phyloP scores from a whole-genome alignment of 2,888 invertebrate species.

The Laspeyria flexula region DNA sequence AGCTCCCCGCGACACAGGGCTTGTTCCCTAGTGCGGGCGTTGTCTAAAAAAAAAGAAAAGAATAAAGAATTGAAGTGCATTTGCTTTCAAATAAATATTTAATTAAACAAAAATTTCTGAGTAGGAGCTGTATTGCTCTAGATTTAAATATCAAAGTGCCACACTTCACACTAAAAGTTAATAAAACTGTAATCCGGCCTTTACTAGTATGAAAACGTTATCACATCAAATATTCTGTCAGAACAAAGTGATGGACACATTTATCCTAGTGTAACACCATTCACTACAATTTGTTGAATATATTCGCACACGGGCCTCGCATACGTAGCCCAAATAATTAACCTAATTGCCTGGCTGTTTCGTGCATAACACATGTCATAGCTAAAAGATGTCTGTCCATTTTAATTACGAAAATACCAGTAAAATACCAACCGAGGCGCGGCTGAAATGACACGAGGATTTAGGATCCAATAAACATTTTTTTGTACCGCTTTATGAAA shows the following conservation, averaged over 20 bases:
- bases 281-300: slow-evolving; percentile 17
- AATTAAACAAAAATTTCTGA: no score
- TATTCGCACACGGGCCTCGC: slow-evolving; percentile 24
- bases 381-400: slow-evolving; percentile 65
- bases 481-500: slow-evolving; percentile 61
- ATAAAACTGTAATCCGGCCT: not conserved
- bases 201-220: not conserved
- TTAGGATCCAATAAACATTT: slow-evolving; percentile 65
- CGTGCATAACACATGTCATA: slow-evolving; percentile 57
- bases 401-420: slow-evolving; percentile 71
- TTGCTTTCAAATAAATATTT: no score
- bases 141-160: no score
- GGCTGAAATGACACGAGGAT: slow-evolving; percentile 54
- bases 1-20: no score
- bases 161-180: not conserved
- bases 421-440: slow-evolving; percentile 44
- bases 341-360: slow-evolving; percentile 60
- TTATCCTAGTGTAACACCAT: slow-evolving; percentile 9
- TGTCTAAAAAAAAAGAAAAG: no score
- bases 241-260: slow-evolving; percentile 10
- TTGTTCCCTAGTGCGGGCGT: no score
- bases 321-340: slow-evolving; percentile 47
- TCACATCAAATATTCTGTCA: not conserved
- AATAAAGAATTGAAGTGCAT: no score
- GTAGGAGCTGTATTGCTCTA: no score